phyloP scores from a whole-genome alignment of 1,140 invertebrate genomes.

The Drosophila arizonae region DNA sequence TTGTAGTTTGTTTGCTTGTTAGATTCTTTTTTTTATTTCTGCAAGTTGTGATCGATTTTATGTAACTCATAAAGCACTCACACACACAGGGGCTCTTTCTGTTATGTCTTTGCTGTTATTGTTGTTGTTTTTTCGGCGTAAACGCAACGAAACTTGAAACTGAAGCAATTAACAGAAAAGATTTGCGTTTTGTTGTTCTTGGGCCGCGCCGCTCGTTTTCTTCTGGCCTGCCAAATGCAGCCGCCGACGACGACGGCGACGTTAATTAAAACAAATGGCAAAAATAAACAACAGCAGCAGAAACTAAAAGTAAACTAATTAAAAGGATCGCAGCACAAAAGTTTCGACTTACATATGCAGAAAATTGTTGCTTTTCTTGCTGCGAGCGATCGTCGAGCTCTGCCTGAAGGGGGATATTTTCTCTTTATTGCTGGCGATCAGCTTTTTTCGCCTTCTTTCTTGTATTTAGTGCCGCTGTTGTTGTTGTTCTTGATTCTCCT shows the following conservation, averaged over 20 bases:
- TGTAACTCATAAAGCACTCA: constrained; percentile 11
- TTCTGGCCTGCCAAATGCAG: constrained; percentile 45
- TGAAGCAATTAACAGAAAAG: constrained; percentile 50
- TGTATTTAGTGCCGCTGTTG: constrained; percentile 11
- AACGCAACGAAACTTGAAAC: constrained; percentile 50
- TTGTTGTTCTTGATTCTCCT: constrained; percentile 17
- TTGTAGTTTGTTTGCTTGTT: neutral
- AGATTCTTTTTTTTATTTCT: neutral
- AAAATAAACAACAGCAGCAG: constrained; percentile 65
- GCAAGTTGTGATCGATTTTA: constrained; percentile 19
- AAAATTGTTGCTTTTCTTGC: constrained; percentile 53
- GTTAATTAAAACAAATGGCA: constrained; percentile 74
- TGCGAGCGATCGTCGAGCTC: constrained; percentile 7
- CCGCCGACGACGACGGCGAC: constrained; percentile 17
- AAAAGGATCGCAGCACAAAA: constrained; percentile 61
- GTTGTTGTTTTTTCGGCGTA: constrained; percentile 24
- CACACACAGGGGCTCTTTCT: neutral
- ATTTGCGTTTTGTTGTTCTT: constrained; percentile 45
- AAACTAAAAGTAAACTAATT: constrained; percentile 71
- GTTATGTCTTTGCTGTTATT: constrained; percentile 13
- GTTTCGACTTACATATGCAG: constrained; percentile 73
- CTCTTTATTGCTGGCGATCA: constrained; percentile 10
- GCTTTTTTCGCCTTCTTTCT: neutral
- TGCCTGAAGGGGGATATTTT: constrained; percentile 11
- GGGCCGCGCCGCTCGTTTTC: constrained; percentile 28